Conservation (phyloP, 2,113 vertebrate genomes). For the Epinephelus lanceolatus region DNA sequence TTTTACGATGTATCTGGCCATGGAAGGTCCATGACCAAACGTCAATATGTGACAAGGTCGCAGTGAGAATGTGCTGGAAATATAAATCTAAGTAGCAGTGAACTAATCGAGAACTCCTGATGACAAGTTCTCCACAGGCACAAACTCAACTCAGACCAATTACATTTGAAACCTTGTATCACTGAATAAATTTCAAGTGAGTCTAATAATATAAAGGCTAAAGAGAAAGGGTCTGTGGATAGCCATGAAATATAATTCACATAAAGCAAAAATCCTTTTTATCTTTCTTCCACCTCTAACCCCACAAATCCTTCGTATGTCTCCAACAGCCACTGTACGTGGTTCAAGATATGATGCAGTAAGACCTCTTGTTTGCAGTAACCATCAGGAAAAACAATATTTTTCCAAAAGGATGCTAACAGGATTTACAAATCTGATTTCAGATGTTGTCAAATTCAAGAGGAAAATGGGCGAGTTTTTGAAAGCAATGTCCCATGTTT, state of each 20-base stretch:
- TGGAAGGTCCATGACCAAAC: no score
- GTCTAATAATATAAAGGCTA: background rate
- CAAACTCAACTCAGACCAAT: background rate
- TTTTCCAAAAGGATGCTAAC: background rate
- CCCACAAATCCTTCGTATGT: background rate
- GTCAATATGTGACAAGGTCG: no score
- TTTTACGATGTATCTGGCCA: no score
- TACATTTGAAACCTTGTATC: background rate
- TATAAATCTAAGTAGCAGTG: background rate
- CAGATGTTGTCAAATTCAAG: background rate
- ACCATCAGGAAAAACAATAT: background rate
- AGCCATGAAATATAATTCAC: background rate
- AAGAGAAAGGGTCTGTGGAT: background rate
- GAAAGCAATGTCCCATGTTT: background rate
- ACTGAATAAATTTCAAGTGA: background rate
- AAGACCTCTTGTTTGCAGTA: background rate
- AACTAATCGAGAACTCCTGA: background rate
- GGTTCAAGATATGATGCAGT: background rate
- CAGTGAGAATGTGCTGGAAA: no score
- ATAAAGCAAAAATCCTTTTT: background rate
- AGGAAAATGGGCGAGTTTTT: background rate
- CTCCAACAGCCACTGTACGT: no score
- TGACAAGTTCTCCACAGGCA: background rate
- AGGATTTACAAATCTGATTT: background rate
- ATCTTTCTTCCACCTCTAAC: background rate